Conservation (phyloP, 2,888 invertebrate genomes). For the Erynnis tages region DNA sequence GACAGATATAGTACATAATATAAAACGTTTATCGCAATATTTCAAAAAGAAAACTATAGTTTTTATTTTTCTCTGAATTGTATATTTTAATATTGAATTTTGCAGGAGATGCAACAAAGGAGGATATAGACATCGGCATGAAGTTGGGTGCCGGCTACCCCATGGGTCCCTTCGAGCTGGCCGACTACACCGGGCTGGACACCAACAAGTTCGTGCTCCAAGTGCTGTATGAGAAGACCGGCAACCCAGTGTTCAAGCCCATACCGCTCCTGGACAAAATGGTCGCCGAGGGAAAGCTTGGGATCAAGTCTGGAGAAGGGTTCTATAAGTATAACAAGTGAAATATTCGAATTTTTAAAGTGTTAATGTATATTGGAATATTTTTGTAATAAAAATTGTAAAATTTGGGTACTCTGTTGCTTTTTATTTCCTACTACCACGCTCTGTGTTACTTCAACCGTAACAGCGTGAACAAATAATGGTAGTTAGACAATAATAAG, state of each 20-base stretch:
- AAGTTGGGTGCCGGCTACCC: slow-evolving; percentile 95
- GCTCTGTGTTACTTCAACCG: no score
- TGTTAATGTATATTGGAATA: neutral
- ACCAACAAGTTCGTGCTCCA: slow-evolving; percentile 88
- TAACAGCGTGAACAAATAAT: no score
- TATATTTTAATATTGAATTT: no score
- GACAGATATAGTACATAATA: no score
- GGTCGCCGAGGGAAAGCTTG: slow-evolving; percentile 89
- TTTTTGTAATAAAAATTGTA: neutral
- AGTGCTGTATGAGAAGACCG: slow-evolving; percentile 87
- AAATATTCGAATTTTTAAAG: no score
- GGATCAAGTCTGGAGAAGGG: slow-evolving; percentile 91
- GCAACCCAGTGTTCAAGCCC: slow-evolving; percentile 75
- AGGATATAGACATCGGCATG: slow-evolving; percentile 94
- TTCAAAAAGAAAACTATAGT: no score
- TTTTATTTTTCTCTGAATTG: no score
- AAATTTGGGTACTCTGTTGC: neutral
- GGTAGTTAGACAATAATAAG: no score
- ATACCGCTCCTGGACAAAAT: slow-evolving; percentile 84
- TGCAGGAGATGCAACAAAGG: slow-evolving; percentile 85
- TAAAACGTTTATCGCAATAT: no score
- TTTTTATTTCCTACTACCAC: no score
- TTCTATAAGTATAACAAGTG: slow-evolving; percentile 87
- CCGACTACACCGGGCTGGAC: slow-evolving; percentile 93
- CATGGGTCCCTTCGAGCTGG: slow-evolving; percentile 94